Evolutionary conservation across 2,113 vertebrate genomes (phyloP), one percentile per base, ranked within the genome.

Genomic region (Antigone vipio): DNA sequence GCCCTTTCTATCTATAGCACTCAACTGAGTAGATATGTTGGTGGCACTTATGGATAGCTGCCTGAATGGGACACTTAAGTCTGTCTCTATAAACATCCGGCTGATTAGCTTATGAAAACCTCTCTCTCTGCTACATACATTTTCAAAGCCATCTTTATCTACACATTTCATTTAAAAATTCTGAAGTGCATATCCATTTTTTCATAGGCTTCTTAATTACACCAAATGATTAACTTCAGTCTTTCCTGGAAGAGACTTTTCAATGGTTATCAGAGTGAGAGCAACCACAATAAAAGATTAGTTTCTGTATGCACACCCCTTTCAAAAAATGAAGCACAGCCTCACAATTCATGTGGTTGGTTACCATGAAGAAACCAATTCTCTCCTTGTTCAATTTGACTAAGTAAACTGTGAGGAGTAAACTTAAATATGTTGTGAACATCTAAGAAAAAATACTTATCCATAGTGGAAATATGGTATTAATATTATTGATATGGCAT

Each of bases 111-210:
- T 64, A 49, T 49, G 85, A 84, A 93, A 84, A 86, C 63, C 3
- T 1, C 55, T 63, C 74, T 67, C 67, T 83, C 75, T 17, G 10
- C 9, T 67, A 60, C 5, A 8, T 8, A 56, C 9, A 64, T 71
- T 93, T 88, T 81, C 68, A 86, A 86, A 86, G 56, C 5, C n/a
- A 49, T 71, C 60, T 75, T 96, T 95, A 93, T 91, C 68, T 92
- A 40, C 18, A 32, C 12, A 22, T 85, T 73, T 86, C 23, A 71
- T 77, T 93, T 80, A 29, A 80, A 94, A 93, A 64, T 67, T 67
- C 42, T 75, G n/a, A 79, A 83, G 45, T 40, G 11, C 19, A 9
- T 16, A n/a, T 23, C 10, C 6, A 26, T 38, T 92, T 84, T 64
- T 86, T 78, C 29, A 66, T 26, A 80, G 83, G 15, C 7, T 72